These are phyloP conservation scores for Fabriciana adippe DNA, from an alignment of 2,888 invertebrate species.

Conservation along the genomic window DNA sequence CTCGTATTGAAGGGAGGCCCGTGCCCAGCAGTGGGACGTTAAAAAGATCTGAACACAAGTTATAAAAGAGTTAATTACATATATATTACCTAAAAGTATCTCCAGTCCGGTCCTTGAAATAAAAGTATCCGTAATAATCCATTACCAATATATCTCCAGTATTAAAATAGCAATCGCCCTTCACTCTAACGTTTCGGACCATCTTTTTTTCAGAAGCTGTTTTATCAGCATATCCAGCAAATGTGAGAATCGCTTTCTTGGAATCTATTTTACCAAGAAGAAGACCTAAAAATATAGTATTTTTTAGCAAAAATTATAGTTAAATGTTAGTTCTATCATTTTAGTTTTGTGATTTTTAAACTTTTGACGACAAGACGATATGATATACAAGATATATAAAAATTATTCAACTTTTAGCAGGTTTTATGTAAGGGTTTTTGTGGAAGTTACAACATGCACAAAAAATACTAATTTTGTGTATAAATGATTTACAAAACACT, in stretches of 20 bases:
- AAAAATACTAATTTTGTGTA: too few relatives aligned
- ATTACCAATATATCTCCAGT: conserved; percentile 94
- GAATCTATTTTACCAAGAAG: conserved; percentile 86
- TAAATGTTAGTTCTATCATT: too few relatives aligned
- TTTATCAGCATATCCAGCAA: conserved; percentile 78
- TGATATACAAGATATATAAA: not conserved
- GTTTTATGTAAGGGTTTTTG: too few relatives aligned
- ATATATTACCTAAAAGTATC: conserved; percentile 85
- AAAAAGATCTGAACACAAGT: not conserved
- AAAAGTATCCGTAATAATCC: conserved; percentile 96
- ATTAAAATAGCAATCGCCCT: conserved; percentile 95
- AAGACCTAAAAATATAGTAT: conserved; percentile 75
- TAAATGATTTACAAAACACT: too few relatives aligned
- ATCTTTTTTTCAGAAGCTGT: conserved; percentile 93
- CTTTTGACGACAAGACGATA: too few relatives aligned
- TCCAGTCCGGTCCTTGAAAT: conserved; percentile 94
- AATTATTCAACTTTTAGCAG: not conserved
- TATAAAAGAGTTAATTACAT: conserved; percentile 5
- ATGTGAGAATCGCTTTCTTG: conserved; percentile 72
- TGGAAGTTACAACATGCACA: too few relatives aligned
- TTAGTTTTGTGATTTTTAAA: too few relatives aligned
- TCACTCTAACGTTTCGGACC: conserved; percentile 88
- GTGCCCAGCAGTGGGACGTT: too few relatives aligned
- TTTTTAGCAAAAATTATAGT: not conserved
- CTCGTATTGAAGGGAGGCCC: too few relatives aligned